phyloP scores from a whole-genome alignment of 1,140 invertebrate species.

The Cyrtorhinus lividipennis region DNA sequence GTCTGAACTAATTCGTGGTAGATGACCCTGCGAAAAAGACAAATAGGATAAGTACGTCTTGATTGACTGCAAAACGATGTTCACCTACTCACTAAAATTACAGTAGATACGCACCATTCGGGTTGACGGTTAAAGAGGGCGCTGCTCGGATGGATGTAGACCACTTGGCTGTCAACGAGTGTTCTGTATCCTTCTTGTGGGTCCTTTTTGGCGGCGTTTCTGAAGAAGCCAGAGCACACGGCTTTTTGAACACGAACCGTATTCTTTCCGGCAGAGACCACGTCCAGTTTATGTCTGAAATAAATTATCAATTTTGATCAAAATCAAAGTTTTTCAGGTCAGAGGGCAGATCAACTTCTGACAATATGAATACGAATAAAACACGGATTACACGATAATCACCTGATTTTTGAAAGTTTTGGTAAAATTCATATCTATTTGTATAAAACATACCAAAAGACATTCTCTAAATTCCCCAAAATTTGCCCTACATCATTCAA shows the following conservation, averaged over 20 bases:
- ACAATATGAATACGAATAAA: no score
- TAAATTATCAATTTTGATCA: constrained; percentile 9
- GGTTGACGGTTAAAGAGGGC: constrained; percentile 95
- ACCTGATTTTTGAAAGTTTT: no score
- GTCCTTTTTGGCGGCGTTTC: constrained; percentile 98
- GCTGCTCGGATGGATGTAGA: constrained; percentile 98
- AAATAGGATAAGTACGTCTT: constrained; percentile 23
- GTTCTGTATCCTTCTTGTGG: constrained; percentile 98
- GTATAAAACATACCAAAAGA: no score
- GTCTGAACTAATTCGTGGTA: constrained; percentile 98
- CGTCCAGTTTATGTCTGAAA: constrained; percentile 84
- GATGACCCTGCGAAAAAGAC: constrained; percentile 62
- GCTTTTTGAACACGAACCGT: constrained; percentile 93
- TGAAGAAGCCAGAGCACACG: constrained; percentile 97
- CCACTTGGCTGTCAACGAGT: constrained; percentile 92
- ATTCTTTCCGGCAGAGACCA: constrained; percentile 91
- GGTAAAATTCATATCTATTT: no score
- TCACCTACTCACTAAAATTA: background rate
- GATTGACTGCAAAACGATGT: background rate
- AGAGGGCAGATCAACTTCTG: background rate
- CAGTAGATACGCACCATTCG: constrained; percentile 60
- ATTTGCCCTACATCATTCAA: no score
- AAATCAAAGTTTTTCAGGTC: background rate
- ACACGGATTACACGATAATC: no score
- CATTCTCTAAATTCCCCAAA: no score